Conservation (phyloP, 2,888 invertebrate genomes). For the Chesias legatella region DNA sequence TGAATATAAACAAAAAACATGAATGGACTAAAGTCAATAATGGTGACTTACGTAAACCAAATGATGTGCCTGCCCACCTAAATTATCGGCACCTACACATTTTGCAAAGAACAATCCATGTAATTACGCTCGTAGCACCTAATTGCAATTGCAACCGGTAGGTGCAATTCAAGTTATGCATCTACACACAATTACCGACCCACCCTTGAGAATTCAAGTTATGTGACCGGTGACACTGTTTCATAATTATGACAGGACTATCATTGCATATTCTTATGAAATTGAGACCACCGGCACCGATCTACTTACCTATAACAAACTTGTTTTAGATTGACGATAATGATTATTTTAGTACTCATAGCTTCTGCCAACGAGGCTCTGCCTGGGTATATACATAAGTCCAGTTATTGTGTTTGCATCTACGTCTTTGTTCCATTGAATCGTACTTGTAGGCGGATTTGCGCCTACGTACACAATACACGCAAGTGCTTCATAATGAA, state of each 20-base stretch:
- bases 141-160: slow-evolving; percentile 1
- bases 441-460: slow-evolving; percentile 5
- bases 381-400: too few relatives aligned
- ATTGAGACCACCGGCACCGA: not conserved
- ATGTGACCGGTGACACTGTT: slow-evolving; percentile 10
- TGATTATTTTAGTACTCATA: too few relatives aligned
- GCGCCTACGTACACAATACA: slow-evolving; percentile 6
- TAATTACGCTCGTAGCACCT: too few relatives aligned
- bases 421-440: not conserved
- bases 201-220: slow-evolving; percentile 10
- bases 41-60: too few relatives aligned
- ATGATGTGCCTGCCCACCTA: too few relatives aligned
- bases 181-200: slow-evolving; percentile 7
- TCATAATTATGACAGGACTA: slow-evolving; percentile 5
- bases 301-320: not conserved
- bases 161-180: not conserved
- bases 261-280: slow-evolving; percentile 1
- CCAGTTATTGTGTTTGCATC: slow-evolving; percentile 2
- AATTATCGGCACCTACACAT: too few relatives aligned
- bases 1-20: too few relatives aligned
- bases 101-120: too few relatives aligned
- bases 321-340: too few relatives aligned
- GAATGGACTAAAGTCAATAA: too few relatives aligned
- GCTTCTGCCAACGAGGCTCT: too few relatives aligned
- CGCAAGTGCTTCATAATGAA: slow-evolving; percentile 8